phyloP scores from a whole-genome alignment of 2,797 vertebrate genomes.

The Epinephelus malabaricus region DNA sequence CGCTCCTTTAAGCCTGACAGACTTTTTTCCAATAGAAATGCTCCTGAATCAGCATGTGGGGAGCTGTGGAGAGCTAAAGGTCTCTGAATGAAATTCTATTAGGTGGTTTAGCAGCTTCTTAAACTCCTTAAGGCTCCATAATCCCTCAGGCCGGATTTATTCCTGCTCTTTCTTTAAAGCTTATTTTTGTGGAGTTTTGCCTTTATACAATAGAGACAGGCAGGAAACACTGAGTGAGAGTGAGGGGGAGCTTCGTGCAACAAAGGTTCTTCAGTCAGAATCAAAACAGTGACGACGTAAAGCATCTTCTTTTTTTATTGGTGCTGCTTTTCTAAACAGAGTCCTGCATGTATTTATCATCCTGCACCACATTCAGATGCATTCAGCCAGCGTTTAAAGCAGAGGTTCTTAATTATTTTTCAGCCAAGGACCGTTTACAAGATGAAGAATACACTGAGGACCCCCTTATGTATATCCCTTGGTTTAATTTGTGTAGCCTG shows the following conservation, averaged over 20 bases:
- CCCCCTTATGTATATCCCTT: neutral
- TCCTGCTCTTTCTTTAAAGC: neutral
- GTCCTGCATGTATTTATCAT: neutral
- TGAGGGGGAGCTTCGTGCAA: too few species aligned
- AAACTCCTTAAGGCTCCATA: neutral
- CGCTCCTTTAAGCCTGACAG: too few species aligned
- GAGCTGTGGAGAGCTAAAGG: neutral
- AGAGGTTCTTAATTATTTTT: neutral
- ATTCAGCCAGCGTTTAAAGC: neutral
- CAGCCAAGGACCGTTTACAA: neutral
- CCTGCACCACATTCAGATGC: neutral
- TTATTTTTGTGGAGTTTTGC: neutral
- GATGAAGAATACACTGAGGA: neutral
- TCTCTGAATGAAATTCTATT: neutral
- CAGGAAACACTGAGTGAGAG: too few species aligned
- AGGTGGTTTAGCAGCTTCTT: neutral
- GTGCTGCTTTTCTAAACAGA: too few species aligned
- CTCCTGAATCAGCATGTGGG: neutral
- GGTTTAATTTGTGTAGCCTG: neutral
- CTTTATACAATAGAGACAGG: neutral
- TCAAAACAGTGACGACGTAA: too few species aligned
- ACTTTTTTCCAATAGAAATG: slow-evolving; percentile 1
- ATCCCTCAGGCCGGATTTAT: neutral
- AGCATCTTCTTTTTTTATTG: too few species aligned
- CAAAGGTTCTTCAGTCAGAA: too few species aligned